Conservation (phyloP, 2,888 invertebrate species). For the Drosophila nigricruria region DNA sequence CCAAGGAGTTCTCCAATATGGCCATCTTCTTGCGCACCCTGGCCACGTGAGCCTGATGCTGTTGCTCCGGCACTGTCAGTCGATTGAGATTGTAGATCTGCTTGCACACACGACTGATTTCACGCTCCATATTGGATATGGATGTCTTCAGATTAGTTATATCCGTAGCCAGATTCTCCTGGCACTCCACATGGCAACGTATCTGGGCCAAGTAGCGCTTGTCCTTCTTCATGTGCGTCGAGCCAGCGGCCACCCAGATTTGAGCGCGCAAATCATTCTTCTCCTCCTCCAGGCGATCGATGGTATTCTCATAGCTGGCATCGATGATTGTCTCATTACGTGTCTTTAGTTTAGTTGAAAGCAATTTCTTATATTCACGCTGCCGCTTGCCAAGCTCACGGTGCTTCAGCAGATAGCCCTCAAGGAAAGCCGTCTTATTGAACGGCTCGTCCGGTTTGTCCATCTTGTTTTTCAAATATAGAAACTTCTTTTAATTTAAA, state of each 20-base stretch:
- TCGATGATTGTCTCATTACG: conserved; percentile 82
- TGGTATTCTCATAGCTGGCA: conserved; percentile 78
- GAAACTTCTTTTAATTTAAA: conserved; percentile 33
- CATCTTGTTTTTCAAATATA: conserved; percentile 40
- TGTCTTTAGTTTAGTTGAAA: conserved; percentile 74
- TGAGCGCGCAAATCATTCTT: conserved; percentile 80
- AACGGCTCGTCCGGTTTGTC: conserved; percentile 37
- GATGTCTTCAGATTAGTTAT: conserved; percentile 79
- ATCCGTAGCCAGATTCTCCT: conserved; percentile 78
- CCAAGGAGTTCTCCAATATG: conserved; percentile 83
- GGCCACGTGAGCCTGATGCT: conserved; percentile 78
- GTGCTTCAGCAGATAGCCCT: conserved; percentile 75
- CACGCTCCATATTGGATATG: conserved; percentile 79
- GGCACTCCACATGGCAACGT: conserved; percentile 81
- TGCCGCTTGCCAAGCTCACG: conserved; percentile 82
- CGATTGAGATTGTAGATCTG: conserved; percentile 82
- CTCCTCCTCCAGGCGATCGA: conserved; percentile 77
- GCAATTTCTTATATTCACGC: conserved; percentile 82
- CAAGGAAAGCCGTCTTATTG: conserved; percentile 69
- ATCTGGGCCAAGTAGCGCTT: conserved; percentile 71
- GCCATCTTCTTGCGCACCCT: conserved; percentile 74
- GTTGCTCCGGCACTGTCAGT: conserved; percentile 82
- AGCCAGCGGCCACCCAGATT: conserved; percentile 83
- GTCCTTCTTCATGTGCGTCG: conserved; percentile 72
- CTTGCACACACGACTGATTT: conserved; percentile 79